Evolutionary conservation across 2,797 vertebrate species (phyloP).

Genomic region (Periparus ater): DNA sequence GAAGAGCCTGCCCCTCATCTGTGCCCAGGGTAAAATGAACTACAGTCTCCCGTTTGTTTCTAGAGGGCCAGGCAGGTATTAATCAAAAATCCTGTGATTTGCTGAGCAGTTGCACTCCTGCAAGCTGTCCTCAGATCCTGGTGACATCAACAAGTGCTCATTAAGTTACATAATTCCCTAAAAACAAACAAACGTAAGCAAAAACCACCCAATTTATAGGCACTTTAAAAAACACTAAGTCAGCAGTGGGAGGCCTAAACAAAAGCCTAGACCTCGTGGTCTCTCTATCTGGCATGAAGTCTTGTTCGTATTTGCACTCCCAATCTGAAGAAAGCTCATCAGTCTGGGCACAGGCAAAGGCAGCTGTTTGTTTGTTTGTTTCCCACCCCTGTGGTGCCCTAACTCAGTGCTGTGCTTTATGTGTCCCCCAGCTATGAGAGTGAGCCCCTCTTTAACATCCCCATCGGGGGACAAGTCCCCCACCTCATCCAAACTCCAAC

Average conservation of each 20-base stretch:
- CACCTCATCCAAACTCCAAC: conserved; percentile 72
- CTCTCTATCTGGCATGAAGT: not conserved
- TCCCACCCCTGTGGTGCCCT: not conserved
- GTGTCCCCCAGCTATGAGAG: conserved; percentile 70
- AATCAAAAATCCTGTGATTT: not conserved
- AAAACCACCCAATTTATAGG: not conserved
- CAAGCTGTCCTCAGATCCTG: not conserved
- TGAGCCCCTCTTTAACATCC: conserved; percentile 80
- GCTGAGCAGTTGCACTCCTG: not conserved
- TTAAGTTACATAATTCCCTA: not conserved
- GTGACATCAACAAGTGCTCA: not conserved
- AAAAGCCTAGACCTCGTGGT: not conserved
- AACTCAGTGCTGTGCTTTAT: not conserved
- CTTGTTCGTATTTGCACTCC: not conserved
- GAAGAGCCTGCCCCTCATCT: not conserved
- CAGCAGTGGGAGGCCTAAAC: not conserved
- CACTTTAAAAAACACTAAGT: not conserved
- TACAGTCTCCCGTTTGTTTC: not conserved
- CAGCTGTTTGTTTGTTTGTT: not conserved
- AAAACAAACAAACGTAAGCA: not conserved
- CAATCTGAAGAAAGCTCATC: not conserved
- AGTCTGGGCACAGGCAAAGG: not conserved
- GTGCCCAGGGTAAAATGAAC: not conserved
- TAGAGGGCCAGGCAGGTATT: not conserved
- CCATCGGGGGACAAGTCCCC: conserved; percentile 85